Evolutionary conservation across 2,113 vertebrate genomes (phyloP).

Genomic region (Dryoscopus gambensis): DNA sequence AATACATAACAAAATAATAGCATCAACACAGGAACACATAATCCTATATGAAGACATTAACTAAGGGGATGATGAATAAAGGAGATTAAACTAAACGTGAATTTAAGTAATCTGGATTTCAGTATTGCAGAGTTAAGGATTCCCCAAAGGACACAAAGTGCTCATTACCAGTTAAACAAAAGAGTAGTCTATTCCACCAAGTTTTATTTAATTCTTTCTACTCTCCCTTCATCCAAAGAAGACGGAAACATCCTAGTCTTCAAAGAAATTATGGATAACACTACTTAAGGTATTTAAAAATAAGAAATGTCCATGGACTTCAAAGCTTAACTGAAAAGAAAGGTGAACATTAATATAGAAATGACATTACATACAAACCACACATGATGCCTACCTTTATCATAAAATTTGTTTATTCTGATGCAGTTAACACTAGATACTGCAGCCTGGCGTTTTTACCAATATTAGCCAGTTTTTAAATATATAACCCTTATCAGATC

Average conservation of each 20-base stretch:
- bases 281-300: background rate
- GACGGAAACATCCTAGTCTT: background rate
- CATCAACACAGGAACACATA: background rate
- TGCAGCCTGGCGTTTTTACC: background rate
- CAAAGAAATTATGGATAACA: background rate
- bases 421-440: background rate
- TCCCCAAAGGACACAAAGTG: background rate
- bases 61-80: background rate
- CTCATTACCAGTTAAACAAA: background rate
- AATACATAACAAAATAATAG: background rate
- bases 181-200: background rate
- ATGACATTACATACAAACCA: background rate
- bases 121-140: background rate
- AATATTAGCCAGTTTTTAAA: background rate
- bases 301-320: background rate
- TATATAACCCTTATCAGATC: background rate
- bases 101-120: constrained; percentile 22
- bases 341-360: background rate
- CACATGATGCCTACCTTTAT: background rate
- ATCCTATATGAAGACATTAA: background rate
- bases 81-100: constrained; percentile 3
- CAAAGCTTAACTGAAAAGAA: background rate
- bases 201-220: background rate
- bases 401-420: background rate
- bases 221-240: background rate